Evolutionary conservation across 1,140 invertebrate genomes (phyloP).

Genomic region (Zaprionus nigranus): DNA sequence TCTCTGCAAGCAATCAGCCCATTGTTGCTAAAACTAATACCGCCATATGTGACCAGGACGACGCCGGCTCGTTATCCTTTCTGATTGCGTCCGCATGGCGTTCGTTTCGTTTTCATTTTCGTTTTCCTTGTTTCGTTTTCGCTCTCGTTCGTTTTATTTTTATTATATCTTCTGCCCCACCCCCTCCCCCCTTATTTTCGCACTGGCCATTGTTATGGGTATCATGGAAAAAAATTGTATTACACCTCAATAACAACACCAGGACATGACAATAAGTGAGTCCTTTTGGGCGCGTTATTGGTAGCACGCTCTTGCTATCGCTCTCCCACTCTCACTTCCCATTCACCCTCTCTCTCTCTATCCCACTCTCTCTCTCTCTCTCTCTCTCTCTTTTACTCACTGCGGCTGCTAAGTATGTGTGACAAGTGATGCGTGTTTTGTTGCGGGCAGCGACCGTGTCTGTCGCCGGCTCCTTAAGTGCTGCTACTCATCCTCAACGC

Average conservation of each 20-base stretch:
- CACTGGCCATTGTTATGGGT: slow-evolving; percentile 66
- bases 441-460: slow-evolving; percentile 69
- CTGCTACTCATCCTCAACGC: slow-evolving; percentile 38
- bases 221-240: slow-evolving; percentile 84
- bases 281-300: slow-evolving; percentile 50
- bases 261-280: slow-evolving; percentile 75
- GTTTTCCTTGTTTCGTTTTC: not conserved
- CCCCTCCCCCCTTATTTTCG: slow-evolving; percentile 1
- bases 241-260: slow-evolving; percentile 84
- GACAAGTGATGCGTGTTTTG: slow-evolving; percentile 84
- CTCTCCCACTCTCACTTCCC: not conserved
- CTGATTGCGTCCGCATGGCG: slow-evolving; percentile 59
- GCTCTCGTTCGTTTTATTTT: slow-evolving; percentile 1
- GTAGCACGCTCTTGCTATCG: slow-evolving; percentile 7
- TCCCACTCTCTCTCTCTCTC: not conserved
- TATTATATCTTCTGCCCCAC: not conserved
- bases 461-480: slow-evolving; percentile 80
- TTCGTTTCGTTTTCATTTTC: slow-evolving; percentile 29
- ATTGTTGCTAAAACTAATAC: slow-evolving; percentile 70
- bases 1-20: slow-evolving; percentile 1
- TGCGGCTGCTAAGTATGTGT: slow-evolving; percentile 70
- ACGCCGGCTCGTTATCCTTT: slow-evolving; percentile 73
- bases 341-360: not conserved
- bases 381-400: not conserved
- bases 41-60: slow-evolving; percentile 73